A percentile compares a stretch with the other conserved stretches of the same genome.
Evolutionary conservation across 2,888 invertebrate genomes (phyloP).

Genomic region (Acrobeloides nanus): DNA sequence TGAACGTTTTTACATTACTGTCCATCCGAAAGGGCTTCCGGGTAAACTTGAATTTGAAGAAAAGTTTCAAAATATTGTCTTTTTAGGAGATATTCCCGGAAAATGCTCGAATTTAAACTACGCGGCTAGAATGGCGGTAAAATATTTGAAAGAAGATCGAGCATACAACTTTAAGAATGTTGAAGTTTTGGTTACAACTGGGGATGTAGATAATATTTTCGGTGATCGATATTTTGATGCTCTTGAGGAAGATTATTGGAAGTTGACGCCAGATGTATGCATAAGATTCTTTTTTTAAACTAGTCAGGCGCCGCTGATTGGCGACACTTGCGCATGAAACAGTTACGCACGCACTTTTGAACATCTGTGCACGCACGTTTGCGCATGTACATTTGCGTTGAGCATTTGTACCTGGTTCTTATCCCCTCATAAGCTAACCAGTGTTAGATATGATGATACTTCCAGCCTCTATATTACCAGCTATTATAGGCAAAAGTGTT

Average conservation of each 20-base stretch:
- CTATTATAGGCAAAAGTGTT: no score
- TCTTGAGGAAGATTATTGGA: constrained; percentile 45
- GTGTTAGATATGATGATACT: no score
- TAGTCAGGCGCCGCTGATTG: neutral
- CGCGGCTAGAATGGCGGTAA: constrained; percentile 33
- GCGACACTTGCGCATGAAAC: no score
- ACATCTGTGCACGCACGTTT: no score
- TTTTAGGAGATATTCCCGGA: constrained; percentile 46
- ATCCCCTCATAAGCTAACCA: no score
- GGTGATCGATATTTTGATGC: constrained; percentile 46
- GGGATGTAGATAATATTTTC: constrained; percentile 44
- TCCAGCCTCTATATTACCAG: no score
- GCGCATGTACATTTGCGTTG: no score
- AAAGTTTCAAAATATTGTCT: constrained; percentile 3
- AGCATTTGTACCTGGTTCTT: no score
- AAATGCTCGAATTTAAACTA: constrained; percentile 48
- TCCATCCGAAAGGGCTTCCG: constrained; percentile 37
- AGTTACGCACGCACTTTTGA: no score
- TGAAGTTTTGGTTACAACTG: constrained; percentile 42
- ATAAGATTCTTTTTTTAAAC: neutral
- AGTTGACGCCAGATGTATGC: constrained; percentile 21
- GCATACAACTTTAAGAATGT: constrained; percentile 14
- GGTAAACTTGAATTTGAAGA: neutral
- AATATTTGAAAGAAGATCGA: constrained; percentile 30
- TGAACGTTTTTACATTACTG: constrained; percentile 41